These are phyloP conservation scores for Ara ararauna DNA, from an alignment of 2,797 vertebrate species.

Conservation along the genomic window DNA sequence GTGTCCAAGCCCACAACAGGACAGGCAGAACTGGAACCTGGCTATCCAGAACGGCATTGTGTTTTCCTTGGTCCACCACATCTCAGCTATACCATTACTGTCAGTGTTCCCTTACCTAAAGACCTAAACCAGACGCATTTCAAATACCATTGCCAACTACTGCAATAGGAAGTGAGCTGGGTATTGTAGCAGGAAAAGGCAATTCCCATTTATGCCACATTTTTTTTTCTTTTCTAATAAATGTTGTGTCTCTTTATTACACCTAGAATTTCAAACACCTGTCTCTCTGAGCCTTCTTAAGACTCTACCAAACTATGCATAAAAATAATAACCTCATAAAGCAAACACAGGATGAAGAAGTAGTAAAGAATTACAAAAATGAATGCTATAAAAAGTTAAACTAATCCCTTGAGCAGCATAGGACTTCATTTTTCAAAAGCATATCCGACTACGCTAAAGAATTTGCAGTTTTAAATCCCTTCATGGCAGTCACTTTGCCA, in stretches of 20 bases:
- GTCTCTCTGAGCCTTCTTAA: constrained; percentile 37
- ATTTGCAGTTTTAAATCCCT: constrained; percentile 55
- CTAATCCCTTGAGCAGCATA: constrained; percentile 47
- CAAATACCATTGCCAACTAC: not conserved
- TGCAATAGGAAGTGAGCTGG: not conserved
- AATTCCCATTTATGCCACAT: constrained; percentile 14
- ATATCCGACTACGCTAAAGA: not conserved
- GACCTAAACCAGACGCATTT: not conserved
- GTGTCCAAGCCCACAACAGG: not conserved
- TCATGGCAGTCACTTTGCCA: constrained; percentile 49
- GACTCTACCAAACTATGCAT: not conserved
- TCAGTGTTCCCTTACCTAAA: not conserved
- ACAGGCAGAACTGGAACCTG: not conserved
- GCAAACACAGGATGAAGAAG: constrained; percentile 46
- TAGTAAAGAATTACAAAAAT: constrained; percentile 65
- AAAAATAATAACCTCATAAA: constrained; percentile 66
- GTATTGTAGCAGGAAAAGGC: not conserved
- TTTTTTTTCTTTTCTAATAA: constrained; percentile 36
- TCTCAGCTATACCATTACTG: not conserved
- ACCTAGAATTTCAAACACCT: constrained; percentile 55
- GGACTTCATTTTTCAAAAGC: constrained; percentile 30
- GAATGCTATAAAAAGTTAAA: constrained; percentile 59
- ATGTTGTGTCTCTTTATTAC: constrained; percentile 36
- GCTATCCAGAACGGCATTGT: not conserved
- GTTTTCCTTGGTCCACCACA: not conserved